These are phyloP conservation scores for Eonycteris spelaea DNA, from an alignment of 2,113 vertebrate genomes.

Conservation along the genomic window DNA sequence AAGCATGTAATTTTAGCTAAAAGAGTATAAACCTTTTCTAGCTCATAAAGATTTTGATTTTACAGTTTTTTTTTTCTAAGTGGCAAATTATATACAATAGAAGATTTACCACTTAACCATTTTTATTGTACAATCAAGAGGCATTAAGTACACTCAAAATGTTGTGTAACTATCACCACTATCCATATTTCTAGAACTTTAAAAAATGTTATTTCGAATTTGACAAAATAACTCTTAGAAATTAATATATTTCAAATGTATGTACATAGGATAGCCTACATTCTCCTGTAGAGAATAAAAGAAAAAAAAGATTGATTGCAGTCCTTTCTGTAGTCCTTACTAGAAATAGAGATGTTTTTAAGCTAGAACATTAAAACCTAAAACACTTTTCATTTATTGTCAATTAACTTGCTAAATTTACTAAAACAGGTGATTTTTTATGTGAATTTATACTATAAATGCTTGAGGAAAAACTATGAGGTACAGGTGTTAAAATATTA, in stretches of 20 bases:
- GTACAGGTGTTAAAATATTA: background rate
- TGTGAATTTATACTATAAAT: background rate
- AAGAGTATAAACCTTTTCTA: background rate
- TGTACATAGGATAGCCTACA: background rate
- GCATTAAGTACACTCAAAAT: background rate
- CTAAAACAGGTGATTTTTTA: background rate
- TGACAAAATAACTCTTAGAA: background rate
- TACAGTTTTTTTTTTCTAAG: background rate
- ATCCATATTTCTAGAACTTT: background rate
- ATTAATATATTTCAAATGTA: background rate
- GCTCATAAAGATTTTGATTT: background rate
- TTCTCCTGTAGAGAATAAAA: background rate
- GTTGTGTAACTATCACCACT: background rate
- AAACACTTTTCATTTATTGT: background rate
- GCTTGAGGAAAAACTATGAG: background rate
- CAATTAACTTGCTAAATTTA: background rate
- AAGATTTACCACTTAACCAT: background rate
- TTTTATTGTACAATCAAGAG: background rate
- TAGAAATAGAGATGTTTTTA: background rate
- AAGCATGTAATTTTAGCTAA: background rate
- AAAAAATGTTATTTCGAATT: slow-evolving; percentile 21
- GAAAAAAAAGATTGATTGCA: background rate
- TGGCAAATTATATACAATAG: background rate
- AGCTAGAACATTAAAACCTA: background rate
- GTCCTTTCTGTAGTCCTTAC: background rate